Evolutionary conservation across 2,113 vertebrate genomes (phyloP).

Genomic region (Procavia capensis): DNA sequence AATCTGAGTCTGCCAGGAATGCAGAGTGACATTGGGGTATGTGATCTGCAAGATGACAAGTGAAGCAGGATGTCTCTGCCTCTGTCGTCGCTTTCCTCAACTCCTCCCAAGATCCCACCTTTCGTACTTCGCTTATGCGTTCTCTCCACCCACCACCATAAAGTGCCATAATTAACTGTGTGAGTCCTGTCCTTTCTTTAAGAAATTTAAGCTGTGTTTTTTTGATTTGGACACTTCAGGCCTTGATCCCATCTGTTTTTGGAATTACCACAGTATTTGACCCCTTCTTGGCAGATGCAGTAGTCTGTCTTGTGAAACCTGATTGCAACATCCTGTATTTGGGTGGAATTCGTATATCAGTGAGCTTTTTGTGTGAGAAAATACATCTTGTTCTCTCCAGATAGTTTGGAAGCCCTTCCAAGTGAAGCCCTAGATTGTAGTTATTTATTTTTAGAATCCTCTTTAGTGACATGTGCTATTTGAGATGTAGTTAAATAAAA

Average conservation of each 20-base stretch:
- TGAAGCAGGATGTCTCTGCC: background rate
- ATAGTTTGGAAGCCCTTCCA: slow-evolving; percentile 10
- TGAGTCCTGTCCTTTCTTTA: background rate
- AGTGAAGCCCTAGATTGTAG: background rate
- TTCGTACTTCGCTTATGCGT: background rate
- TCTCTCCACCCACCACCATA: background rate
- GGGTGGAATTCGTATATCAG: background rate
- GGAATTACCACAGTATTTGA: background rate
- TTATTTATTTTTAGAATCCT: slow-evolving; percentile 30
- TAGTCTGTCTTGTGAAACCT: background rate
- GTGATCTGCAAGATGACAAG: background rate
- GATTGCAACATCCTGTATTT: background rate
- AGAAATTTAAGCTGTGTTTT: background rate
- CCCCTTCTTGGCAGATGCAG: background rate
- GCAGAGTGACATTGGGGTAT: too few species aligned
- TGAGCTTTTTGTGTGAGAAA: background rate
- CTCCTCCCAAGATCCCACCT: too few species aligned
- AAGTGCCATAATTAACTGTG: background rate
- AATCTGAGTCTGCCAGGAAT: background rate
- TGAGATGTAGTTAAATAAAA: background rate
- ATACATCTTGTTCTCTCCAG: background rate
- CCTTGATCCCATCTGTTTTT: background rate
- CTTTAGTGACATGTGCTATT: background rate
- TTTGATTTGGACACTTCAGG: background rate
- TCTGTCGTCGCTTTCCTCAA: background rate